A percentile compares a stretch with the other conserved stretches of the same genome.
These are phyloP conservation scores for Ericerus pela DNA, from an alignment of 1,140 invertebrate genomes.

Conservation along the genomic window DNA sequence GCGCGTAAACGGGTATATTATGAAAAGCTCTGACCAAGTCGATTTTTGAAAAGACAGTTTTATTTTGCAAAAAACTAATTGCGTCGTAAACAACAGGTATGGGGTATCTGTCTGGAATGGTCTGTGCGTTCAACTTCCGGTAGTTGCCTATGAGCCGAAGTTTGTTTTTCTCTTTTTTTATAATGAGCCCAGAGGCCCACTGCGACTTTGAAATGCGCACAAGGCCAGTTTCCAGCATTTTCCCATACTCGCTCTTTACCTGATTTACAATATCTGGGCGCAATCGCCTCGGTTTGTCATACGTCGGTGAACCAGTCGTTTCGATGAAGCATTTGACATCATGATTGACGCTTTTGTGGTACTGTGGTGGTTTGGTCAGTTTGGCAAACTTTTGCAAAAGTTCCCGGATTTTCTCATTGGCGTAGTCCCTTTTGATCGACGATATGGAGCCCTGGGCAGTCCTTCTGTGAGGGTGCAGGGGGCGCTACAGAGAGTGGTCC, in stretches of 20 bases:
- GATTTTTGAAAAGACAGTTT: conserved; percentile 32
- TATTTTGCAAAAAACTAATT: conserved; percentile 24
- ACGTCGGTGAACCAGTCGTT: conserved; percentile 22
- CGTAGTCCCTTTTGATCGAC: not conserved
- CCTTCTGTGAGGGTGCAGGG: not conserved
- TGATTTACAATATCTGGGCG: not conserved
- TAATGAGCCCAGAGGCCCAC: conserved; percentile 34
- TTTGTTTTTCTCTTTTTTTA: conserved; percentile 32
- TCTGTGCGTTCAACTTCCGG: conserved; percentile 28
- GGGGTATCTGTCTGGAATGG: conserved; percentile 30
- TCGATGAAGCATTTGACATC: conserved; percentile 26
- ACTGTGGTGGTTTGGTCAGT: not conserved
- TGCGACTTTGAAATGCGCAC: conserved; percentile 24
- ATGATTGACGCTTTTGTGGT: not conserved
- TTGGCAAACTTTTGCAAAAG: not conserved
- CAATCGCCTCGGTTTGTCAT: conserved; percentile 2
- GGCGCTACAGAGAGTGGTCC: not conserved
- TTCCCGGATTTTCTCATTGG: not conserved
- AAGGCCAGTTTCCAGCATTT: conserved; percentile 25
- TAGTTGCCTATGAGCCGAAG: conserved; percentile 30
- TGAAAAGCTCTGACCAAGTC: conserved; percentile 36
- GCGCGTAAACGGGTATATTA: conserved; percentile 32
- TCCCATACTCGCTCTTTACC: conserved; percentile 22
- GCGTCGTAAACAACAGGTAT: not conserved
- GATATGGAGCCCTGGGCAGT: not conserved